Conservation (phyloP, 2,888 invertebrate species). For the Epirrita christyi region DNA sequence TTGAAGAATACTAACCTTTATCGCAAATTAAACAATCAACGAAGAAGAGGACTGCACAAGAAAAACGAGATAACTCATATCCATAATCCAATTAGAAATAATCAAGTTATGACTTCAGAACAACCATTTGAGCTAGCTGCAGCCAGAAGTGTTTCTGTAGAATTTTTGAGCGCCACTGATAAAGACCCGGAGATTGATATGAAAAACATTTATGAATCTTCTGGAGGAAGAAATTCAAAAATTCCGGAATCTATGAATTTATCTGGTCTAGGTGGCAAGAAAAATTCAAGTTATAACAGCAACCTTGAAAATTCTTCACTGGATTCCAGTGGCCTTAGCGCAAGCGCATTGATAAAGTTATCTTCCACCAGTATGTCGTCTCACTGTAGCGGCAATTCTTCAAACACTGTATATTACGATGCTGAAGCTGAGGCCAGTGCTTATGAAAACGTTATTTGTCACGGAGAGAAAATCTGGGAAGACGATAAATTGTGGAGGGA, state of each 20-base stretch:
- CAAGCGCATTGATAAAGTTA: constrained; percentile 60
- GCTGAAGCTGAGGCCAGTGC: constrained; percentile 74
- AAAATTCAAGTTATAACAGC: constrained; percentile 57
- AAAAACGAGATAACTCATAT: constrained; percentile 89
- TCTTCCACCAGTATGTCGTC: constrained; percentile 80
- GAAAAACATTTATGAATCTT: constrained; percentile 90
- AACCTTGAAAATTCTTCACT: constrained; percentile 57
- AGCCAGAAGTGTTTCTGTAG: constrained; percentile 86
- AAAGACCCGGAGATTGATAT: constrained; percentile 88
- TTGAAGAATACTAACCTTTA: constrained; percentile 80
- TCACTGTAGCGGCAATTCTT: constrained; percentile 78
- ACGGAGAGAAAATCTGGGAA: constrained; percentile 92
- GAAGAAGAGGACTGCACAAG: constrained; percentile 86
- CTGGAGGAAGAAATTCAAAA: constrained; percentile 85
- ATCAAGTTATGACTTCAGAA: constrained; percentile 63
- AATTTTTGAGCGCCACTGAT: constrained; percentile 87
- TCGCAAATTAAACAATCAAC: constrained; percentile 89
- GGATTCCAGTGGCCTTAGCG: constrained; percentile 55
- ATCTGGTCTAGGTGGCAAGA: constrained; percentile 78
- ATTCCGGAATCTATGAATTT: constrained; percentile 81
- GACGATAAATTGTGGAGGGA: constrained; percentile 93
- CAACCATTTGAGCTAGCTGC: constrained; percentile 81
- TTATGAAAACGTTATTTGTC: constrained; percentile 77
- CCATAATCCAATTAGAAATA: constrained; percentile 87
- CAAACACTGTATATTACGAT: constrained; percentile 78